Evolutionary conservation across 2,888 invertebrate species (phyloP), one percentile per base, ranked within the genome.

Genomic region (Thelaira solivaga): DNA sequence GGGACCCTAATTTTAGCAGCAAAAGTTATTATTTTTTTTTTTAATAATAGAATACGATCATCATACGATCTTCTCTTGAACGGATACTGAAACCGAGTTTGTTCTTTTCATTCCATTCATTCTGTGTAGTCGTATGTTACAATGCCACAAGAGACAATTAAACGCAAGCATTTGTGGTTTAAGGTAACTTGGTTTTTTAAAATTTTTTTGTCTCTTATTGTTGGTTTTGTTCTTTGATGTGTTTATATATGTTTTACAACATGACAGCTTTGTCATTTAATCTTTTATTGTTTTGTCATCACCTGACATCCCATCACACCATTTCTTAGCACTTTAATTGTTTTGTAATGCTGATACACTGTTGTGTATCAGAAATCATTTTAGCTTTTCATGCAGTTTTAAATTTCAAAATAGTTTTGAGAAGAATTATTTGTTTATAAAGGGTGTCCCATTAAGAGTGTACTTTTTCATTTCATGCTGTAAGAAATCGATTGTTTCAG

Each of bases 191-290:
- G 61, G 61, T 77, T 64, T 62, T 26, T 67, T 55, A 57, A 43
- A 65, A n/a, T n/a, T 78, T 74, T 64, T 47, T 59, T 64, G 49
- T 68, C 51, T 47, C 39, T 8, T 62, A 55, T 76, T 31, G 53
- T 41, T 71, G 18, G 10, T 61, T 57, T 41, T 57, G 4, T 29
- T 47, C 47, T 39, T 49, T 41, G 24, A 55, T 18, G 36, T 59
- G 31, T 53, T 29, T 16, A 2, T 22, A 11, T 22, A 47, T 16
- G 3, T 57, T 34, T 13, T 47, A 29, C 43, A 43, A 67, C 51
- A 59, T 78, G 69, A 69, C 64, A 78, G 20, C 59, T 34, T 26
- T 69, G 69, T 71, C 69, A 74, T 69, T 74, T 78, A 71, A 78
- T 69, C 49, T 65, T 53, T 53, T 43, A 62, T 55, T 67, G 74